Percentiles rank a stretch among this genome's conserved stretches.
These are phyloP conservation scores for Scolopax mira DNA, from an alignment of 2,113 vertebrate species.

Conservation along the genomic window DNA sequence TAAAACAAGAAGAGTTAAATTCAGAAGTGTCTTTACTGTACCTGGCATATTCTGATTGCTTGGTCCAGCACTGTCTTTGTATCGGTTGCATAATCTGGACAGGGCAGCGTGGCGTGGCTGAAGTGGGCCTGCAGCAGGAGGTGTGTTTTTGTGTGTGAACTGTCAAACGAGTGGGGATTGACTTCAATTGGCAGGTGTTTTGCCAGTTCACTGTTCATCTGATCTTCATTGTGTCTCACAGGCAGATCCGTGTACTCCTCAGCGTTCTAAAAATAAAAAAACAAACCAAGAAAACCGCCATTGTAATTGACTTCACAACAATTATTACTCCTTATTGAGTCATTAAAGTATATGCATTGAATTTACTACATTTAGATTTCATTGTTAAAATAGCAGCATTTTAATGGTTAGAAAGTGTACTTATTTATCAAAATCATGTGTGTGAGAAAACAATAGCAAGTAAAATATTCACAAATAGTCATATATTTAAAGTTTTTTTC, in stretches of 20 bases:
- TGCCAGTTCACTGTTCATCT: conserved; percentile 93
- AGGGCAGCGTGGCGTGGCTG: conserved; percentile 86
- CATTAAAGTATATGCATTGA: background rate
- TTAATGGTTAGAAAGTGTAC: background rate
- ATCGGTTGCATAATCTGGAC: conserved; percentile 93
- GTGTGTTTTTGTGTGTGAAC: conserved; percentile 95
- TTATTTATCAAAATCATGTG: background rate
- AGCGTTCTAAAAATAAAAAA: conserved; percentile 81
- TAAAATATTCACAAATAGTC: background rate
- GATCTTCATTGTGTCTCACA: conserved; percentile 97
- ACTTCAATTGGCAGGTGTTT: conserved; percentile 90
- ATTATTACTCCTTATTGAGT: background rate
- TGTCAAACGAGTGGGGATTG: conserved; percentile 93
- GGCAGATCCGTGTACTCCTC: conserved; percentile 95
- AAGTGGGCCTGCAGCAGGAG: conserved; percentile 95
- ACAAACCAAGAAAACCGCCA: background rate
- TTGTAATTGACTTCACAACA: background rate
- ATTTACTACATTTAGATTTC: background rate
- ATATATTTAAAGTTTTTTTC: background rate
- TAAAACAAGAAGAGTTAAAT: background rate
- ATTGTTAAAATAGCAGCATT: background rate
- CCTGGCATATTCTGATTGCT: conserved; percentile 94
- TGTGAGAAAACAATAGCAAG: background rate
- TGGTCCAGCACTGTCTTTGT: conserved; percentile 98
- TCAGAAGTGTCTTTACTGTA: conserved; percentile 48